Evolutionary conservation across 2,888 invertebrate genomes (phyloP).

Genomic region (Tanypteryx hageni): DNA sequence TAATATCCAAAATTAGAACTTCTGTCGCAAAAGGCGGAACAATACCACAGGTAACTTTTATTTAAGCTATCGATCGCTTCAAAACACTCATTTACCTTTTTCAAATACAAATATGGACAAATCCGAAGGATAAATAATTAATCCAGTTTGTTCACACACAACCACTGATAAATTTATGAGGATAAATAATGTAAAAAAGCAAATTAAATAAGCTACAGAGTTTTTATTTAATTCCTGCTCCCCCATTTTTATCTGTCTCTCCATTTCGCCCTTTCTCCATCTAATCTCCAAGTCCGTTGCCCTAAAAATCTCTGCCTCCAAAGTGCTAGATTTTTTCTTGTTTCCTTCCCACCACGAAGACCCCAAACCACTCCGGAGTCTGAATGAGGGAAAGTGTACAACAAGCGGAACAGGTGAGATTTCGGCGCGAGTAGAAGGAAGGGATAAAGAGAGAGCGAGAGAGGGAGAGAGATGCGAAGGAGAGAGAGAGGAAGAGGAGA

Average conservation of each 20-base stretch:
- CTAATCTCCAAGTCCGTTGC: neutral
- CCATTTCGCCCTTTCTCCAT: neutral
- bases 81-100: no score
- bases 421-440: neutral
- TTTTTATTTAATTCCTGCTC: neutral
- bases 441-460: neutral
- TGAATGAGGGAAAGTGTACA: neutral
- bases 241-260: neutral
- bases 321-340: conserved; percentile 8
- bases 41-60: no score
- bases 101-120: no score
- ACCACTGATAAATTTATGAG: no score
- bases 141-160: no score
- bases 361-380: neutral
- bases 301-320: conserved; percentile 36
- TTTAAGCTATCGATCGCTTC: no score
- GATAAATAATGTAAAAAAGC: no score
- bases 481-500: neutral
- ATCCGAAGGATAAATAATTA: no score
- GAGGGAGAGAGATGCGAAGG: neutral
- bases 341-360: neutral
- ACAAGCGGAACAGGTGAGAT: neutral
- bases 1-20: no score
- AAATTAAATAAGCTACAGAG: no score
- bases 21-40: no score